phyloP scores from a whole-genome alignment of 2,113 vertebrate species.

The Tetrao urogallus region DNA sequence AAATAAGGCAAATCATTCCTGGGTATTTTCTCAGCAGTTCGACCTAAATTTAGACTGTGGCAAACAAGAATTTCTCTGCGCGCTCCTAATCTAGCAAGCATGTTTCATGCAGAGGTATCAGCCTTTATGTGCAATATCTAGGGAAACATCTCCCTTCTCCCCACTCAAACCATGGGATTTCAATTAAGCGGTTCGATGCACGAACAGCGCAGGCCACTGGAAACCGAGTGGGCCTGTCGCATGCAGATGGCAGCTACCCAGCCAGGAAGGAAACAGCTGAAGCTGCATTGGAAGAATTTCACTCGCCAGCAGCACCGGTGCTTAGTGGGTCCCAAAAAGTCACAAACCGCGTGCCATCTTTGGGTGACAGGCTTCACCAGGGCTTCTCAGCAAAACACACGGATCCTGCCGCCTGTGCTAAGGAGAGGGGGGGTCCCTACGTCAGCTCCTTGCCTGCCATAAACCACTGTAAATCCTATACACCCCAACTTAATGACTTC shows the following conservation, averaged over 20 bases:
- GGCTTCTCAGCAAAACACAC: not conserved
- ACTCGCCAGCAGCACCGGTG: not conserved
- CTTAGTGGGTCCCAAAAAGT: not conserved
- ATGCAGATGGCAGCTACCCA: not conserved
- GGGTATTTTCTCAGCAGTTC: not conserved
- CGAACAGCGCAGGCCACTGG: conserved; percentile 32
- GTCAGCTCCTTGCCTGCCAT: not conserved
- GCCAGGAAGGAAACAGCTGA: not conserved
- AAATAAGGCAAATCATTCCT: conserved; percentile 41
- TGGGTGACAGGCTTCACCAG: not conserved
- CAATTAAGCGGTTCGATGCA: not conserved
- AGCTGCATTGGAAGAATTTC: not conserved
- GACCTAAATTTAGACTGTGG: conserved; percentile 22
- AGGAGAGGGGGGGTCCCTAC: not conserved
- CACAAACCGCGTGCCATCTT: not conserved
- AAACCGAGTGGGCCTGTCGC: not conserved
- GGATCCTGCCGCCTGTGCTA: not conserved
- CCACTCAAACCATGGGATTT: not conserved
- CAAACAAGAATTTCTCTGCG: not conserved
- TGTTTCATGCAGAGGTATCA: not conserved
- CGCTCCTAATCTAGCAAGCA: not conserved
- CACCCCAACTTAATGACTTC: not conserved
- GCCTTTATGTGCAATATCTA: conserved; percentile 12
- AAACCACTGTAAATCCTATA: not conserved
- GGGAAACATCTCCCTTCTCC: conserved; percentile 40